Evolutionary conservation across 2,888 invertebrate genomes (phyloP), one percentile per base, ranked within the genome.

Genomic region (Cenopis cana): DNA sequence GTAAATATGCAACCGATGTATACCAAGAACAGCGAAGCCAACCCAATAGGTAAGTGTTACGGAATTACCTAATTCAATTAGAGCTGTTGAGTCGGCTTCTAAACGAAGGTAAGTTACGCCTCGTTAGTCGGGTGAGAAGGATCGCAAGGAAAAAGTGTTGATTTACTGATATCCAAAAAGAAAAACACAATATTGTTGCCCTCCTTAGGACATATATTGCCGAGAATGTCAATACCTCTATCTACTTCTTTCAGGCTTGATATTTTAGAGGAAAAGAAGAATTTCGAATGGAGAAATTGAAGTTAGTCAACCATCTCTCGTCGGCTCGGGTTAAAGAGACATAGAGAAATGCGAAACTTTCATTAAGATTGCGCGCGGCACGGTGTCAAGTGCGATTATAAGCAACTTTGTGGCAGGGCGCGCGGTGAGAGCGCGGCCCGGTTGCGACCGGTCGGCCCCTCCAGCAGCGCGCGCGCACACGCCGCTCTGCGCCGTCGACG

Each of bases 371-470:
- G 87, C 86, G 87, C 82, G 84, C 84, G 84, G 88, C 80, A 86
- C 87, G 89, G 93, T 91, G 92, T 93, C 93, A 93, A 92, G 92
- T 91, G 91, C 88, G 91, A 89, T 90, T 90, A 90, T 88, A 88
- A 88, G 80, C 83, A 85, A 86, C 82, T 81, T 80, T 79, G 88
- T 83, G 86, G 88, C 85, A 87, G 85, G 87, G 89, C 79, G 85
- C 81, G 81, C 83, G 91, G 91, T 88, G 91, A 90, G 91, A 91
- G 91, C 86, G 89, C 88, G 91, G 88, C 91, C 93, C 89, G 90
- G 86, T 91, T 91, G 91, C 90, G 92, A 91, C 92, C 93, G 92
- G 92, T 91, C 91, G 91, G 88, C 90, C 90, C 92, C 91, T 86
- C 91, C 78, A 79, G 76, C 82, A 79, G 81, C 86, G 87, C 85